Conservation (phyloP, 2,888 invertebrate genomes). For the Tridacna crocea region DNA sequence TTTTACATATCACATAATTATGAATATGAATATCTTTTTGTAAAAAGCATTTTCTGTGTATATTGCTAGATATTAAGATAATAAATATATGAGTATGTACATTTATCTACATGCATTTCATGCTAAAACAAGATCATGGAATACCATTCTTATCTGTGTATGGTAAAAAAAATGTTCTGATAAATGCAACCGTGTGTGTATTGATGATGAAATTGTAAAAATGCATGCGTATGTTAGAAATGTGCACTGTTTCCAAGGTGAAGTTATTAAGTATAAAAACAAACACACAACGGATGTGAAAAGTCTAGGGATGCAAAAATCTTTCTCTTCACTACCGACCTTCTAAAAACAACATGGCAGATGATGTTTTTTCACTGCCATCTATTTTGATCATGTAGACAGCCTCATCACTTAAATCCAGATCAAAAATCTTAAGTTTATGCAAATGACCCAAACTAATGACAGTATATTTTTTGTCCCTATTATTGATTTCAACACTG, state of each 20-base stretch:
- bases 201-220: not conserved
- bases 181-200: not conserved
- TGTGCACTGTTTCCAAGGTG: not conserved
- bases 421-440: slow-evolving; percentile 71
- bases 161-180: not conserved
- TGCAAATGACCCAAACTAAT: slow-evolving; percentile 73
- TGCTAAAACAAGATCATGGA: not conserved
- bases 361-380: slow-evolving; percentile 65
- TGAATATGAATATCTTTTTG: too few relatives aligned
- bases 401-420: slow-evolving; percentile 71
- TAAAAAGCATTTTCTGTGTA: too few relatives aligned
- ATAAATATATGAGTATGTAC: too few relatives aligned
- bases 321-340: slow-evolving; percentile 60
- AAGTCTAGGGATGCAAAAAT: slow-evolving; percentile 21
- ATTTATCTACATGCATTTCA: slow-evolving; percentile 34
- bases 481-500: slow-evolving; percentile 58
- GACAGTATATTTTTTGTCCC: slow-evolving; percentile 69
- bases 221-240: not conserved
- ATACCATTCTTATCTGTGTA: not conserved
- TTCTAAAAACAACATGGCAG: slow-evolving; percentile 70
- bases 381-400: slow-evolving; percentile 71
- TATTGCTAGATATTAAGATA: too few relatives aligned
- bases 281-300: not conserved
- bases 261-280: not conserved
- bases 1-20: too few relatives aligned